These are phyloP conservation scores for Mesoclemmys tuberculata DNA, from an alignment of 2,113 vertebrate genomes.

Conservation along the genomic window DNA sequence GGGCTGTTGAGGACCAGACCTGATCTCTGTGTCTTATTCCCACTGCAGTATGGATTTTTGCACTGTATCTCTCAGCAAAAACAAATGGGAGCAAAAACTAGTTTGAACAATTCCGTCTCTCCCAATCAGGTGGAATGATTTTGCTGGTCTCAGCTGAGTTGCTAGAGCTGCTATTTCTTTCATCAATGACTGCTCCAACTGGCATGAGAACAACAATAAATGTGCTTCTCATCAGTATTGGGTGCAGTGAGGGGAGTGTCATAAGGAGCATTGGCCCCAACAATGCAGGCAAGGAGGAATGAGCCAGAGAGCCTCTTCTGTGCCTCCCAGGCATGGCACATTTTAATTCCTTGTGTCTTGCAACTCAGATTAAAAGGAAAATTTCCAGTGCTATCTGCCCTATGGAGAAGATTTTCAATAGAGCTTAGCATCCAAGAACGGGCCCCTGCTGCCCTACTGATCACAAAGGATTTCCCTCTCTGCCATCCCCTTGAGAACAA, in stretches of 20 bases:
- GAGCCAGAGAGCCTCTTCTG: neutral
- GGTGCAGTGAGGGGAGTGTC: no score
- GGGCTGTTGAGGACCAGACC: neutral
- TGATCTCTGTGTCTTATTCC: neutral
- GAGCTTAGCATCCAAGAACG: neutral
- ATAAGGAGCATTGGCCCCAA: neutral
- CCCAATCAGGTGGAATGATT: neutral
- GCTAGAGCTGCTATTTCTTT: neutral
- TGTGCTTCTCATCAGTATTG: neutral
- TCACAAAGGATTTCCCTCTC: neutral
- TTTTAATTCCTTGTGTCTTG: neutral
- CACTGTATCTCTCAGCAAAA: neutral
- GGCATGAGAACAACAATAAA: neutral
- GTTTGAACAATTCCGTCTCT: neutral
- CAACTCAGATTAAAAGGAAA: neutral
- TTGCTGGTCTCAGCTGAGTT: neutral
- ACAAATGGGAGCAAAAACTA: neutral
- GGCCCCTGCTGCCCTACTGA: neutral
- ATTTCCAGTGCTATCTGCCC: neutral
- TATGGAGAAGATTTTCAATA: no score
- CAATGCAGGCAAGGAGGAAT: neutral
- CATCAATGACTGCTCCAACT: neutral
- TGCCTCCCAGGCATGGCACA: neutral
- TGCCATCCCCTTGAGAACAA: neutral
- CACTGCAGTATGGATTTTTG: neutral